Conservation (phyloP, 1,140 invertebrate genomes). For the Microplitis demolitor region DNA sequence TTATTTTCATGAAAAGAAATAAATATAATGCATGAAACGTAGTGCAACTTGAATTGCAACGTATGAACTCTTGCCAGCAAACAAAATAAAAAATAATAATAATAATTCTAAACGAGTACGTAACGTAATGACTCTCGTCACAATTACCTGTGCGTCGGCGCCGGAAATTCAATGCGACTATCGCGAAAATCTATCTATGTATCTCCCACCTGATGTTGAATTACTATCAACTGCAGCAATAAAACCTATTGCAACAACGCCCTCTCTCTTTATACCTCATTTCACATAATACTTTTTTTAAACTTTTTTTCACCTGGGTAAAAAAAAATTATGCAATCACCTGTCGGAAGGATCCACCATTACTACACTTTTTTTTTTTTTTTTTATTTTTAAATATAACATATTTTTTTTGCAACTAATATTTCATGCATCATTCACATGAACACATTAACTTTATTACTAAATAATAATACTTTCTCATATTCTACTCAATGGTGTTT, state of each 20-base stretch:
- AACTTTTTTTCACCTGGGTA: neutral
- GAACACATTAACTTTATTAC: too few species aligned
- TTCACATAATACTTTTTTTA: neutral
- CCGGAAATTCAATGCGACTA: conserved; percentile 6
- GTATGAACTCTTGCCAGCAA: neutral
- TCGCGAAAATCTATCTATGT: conserved; percentile 4
- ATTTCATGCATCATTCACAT: too few species aligned
- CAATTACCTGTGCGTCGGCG: conserved; percentile 5
- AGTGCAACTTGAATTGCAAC: neutral
- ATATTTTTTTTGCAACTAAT: too few species aligned
- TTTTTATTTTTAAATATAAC: too few species aligned
- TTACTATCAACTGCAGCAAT: neutral
- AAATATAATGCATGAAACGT: neutral
- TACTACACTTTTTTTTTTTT: too few species aligned
- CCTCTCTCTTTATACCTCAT: neutral
- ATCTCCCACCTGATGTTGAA: neutral
- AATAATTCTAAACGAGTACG: neutral
- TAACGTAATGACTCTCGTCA: neutral
- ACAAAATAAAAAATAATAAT: neutral
- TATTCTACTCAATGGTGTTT: too few species aligned
- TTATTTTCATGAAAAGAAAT: neutral
- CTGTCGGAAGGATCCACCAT: neutral
- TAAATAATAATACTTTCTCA: too few species aligned
- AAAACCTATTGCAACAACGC: neutral
- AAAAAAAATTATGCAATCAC: neutral